These are phyloP conservation scores for Trissonchulus latispiculum DNA, from an alignment of 2,888 invertebrate genomes.

Conservation along the genomic window DNA sequence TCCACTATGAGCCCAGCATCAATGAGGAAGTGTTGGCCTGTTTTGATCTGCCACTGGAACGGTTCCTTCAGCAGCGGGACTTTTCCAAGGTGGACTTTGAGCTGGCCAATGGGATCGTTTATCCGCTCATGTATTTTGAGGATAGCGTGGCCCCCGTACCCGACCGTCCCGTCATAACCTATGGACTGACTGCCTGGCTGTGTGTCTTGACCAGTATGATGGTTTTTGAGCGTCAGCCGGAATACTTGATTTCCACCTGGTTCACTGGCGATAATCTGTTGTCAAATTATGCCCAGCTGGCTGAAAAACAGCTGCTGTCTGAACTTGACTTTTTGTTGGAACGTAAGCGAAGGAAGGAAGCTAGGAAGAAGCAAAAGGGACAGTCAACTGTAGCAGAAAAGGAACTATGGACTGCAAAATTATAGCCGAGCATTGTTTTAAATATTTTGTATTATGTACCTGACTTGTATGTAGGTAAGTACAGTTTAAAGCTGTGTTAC, in stretches of 20 bases:
- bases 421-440: too few species aligned
- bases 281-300: background rate
- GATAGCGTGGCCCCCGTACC: background rate
- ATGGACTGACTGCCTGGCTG: slow-evolving; percentile 9
- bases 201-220: slow-evolving; percentile 3
- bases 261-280: background rate
- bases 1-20: background rate
- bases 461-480: too few species aligned
- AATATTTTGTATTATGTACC: too few species aligned
- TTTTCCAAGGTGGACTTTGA: background rate
- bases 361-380: too few species aligned
- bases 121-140: background rate
- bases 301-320: background rate
- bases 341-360: too few species aligned
- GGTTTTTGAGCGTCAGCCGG: background rate
- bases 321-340: too few species aligned
- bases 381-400: too few species aligned
- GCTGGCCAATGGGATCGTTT: background rate
- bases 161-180: background rate
- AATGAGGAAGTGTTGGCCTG: background rate
- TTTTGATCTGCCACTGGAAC: slow-evolving; percentile 5
- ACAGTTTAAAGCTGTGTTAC: too few species aligned
- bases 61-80: background rate
- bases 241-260: background rate
- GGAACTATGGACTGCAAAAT: too few species aligned